Base-by-base conservation (phyloP, 2,797 vertebrate genomes). In the Hydrolagus colliei region DNA sequence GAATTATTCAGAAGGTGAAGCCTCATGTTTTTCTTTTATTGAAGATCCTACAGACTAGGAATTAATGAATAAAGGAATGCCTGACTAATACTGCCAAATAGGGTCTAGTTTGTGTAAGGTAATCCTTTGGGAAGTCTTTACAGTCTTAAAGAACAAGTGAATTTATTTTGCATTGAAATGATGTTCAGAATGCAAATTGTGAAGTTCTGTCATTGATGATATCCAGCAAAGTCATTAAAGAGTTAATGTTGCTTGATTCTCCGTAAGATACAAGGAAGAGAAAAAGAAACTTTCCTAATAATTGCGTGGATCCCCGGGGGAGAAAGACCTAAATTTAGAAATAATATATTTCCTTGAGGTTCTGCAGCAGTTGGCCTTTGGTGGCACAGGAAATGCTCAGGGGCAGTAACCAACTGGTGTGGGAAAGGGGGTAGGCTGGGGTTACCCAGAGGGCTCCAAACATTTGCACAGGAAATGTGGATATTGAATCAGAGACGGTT, bases 241-340 rank as follows among this genome's bases (percentile, higher is more conserved):
- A 41, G 32, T 84, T 84, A 68, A 84, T 10, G 1, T 68, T 41
- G 62, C 9, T 11, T 68, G 65, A 5, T n/a, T 71, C 32, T 35
- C 18, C 68, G 9, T 3, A 18, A 61, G 2, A 3, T n/a, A 20
- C 41, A 84, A n/a, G 63, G 79, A 27, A 35, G 79, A 67, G 68
- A 52, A 52, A 52, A 71, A 71, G 4, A 7, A 27, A 27, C 27
- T 18, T 80, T 67, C 2, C 35, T 20, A 27, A 32, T 67, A 41
- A 41, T 20, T 71, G 10, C 35, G 11, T 1, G n/a, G 27, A 84
- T 52, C 16, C 18, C 1, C 41, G 62, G 68, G 35, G 27, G 18
- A n/a, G 79, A 84, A 41, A 11, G 65, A 4, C 9, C 79, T 82
- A 67, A 82, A 65, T 9, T 71, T 41, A 68, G 79, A 84, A 84